Base-by-base conservation (phyloP, 2,113 vertebrate genomes). In the Odontesthes bonariensis region DNA sequence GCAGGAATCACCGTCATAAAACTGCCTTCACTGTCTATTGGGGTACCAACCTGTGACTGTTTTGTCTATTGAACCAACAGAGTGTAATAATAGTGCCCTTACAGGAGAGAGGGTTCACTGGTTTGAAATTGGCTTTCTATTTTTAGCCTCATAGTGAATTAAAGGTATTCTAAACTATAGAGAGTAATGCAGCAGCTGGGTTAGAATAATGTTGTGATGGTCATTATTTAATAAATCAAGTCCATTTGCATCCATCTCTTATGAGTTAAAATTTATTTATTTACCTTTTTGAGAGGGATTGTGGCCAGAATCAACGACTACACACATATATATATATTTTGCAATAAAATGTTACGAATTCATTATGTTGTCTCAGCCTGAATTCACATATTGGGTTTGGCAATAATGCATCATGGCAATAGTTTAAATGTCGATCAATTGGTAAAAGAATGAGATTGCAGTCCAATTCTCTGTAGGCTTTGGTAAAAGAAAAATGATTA, bases 1-100 rank as follows among this genome's bases (percentile, higher is more conserved):
- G 69, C 52, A 79, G 74, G 74, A 85, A 69, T 76, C 47, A 69
- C 73, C 47, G 17, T 22, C 8, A 79, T 85, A 69, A 83, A 86
- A 65, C 44, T 56, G 58, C 66, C 54, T 44, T 35, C 20, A n/a
- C 53, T 38, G 19, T 75, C 68, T 60, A 62, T 58, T 58, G 40
- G 55, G 53, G 19, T 35, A 63, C 13, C 73, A 69, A 58, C 51
- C 35, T 22, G 42, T 13, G 27, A 32, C 40, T 47, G 55, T 32
- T 23, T 69, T 31, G 55, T 55, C 68, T 32, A 70, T 11, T 51
- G 47, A 63, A 66, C 20, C 68, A 53, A 58, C 44, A 38, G 63
- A 75, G 59, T 38, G 61, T 16, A 19, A 13, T 60, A 33, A 67
- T 32, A 35, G 19, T 8, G 46, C 17, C 16, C 4, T 31, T 46